Evolutionary conservation across 2,888 invertebrate species (phyloP), one percentile per base, ranked within the genome.

Genomic region (Orthosia cruda): DNA sequence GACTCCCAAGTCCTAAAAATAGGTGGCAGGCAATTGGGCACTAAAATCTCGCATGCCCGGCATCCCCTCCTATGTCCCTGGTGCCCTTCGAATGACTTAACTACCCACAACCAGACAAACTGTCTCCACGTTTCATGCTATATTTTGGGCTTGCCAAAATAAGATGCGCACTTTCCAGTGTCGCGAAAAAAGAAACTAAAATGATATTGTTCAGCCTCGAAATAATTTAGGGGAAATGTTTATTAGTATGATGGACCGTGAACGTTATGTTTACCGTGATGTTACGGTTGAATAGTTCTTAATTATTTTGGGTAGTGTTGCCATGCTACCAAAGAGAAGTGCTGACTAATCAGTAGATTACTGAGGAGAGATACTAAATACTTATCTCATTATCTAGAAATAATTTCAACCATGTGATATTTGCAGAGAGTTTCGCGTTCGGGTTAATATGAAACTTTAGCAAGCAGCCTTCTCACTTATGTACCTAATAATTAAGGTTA

Each of bases 131-230:
- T 45, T 54, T 52, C 13, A 47, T 20, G 45, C 61, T 50, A 20
- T 77, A 81, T 80, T 81, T 61, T 76, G n/a, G 20, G 26, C 68
- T 71, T 52, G 57, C 61, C 59, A 74, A 79, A 71, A 49, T 12
- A 20, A 40, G 15, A 59, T 12, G 74, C 80, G 67, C 64, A 55
- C 5, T 54, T 64, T 11, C 23, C 55, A 69, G 4, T 49, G 32
- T 20, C 15, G 9, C n/a, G 12, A 11, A 54, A 55, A n/a, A 49
- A 65, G 15, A 26, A 65, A 26, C 0, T 47, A n/a, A 11, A 32
- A 32, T 5, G 3, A 54, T 9, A 45, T 52, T 18, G 23, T n/a
- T 45, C n/a, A 18, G 2, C 26, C 13, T 64, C 20, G 40, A 58
- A 59, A 20, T 18, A 59, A 45, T 57, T 45, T 13, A 49, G 18